Base-by-base conservation (phyloP, 2,797 vertebrate genomes). In the Poecilia gillii region DNA sequence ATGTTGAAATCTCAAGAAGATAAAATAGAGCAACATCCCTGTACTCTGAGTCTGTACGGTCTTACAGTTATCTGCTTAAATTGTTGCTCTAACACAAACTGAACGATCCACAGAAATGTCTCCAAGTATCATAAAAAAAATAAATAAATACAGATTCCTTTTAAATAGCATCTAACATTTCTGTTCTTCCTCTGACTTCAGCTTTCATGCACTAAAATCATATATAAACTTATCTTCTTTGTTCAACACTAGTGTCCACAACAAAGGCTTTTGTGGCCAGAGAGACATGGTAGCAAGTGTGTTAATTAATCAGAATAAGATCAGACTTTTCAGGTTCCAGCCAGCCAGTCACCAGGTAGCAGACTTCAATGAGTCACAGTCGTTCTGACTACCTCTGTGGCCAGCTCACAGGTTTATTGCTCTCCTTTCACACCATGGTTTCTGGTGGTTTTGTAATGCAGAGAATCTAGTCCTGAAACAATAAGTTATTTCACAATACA, bases 391-490 rank as follows among this genome's bases (percentile, higher is more conserved):
- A 45, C 25, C 43, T 45, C 45, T 28, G 25, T 28, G 41, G n/a
- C 20, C 64, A 68, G 36, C 4, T 25, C 20, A 25, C 31, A 39
- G 33, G 33, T 39, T 39, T 41, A 41, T 68, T 41, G 12, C 36
- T 9, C 33, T 66, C 33, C 18, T 23, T 39, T 39, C 33, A 66
- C 36, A 68, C 36, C 36, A 25, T 4, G 64, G 64, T 23, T 68
- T 68, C 36, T 68, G 36, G 11, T 68, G 33, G 31, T 1, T 66
- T 39, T 66, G 31, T 23, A 9, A 36, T 9, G 3, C 16, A 66
- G 33, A 66, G 62, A 28, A 66, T 9, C 62, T 14, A 41, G 64
- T 68, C 64, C 64, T 41, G 18, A 68, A 68, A 68, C 64, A 68
- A 68, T 41, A 68, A 23, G 9, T 39, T 23, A 39, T 68, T 68